A percentile compares a stretch with the other conserved stretches of the same genome.
Conservation (phyloP, 1,140 invertebrate species). For the Aphelenchoides besseyi region DNA sequence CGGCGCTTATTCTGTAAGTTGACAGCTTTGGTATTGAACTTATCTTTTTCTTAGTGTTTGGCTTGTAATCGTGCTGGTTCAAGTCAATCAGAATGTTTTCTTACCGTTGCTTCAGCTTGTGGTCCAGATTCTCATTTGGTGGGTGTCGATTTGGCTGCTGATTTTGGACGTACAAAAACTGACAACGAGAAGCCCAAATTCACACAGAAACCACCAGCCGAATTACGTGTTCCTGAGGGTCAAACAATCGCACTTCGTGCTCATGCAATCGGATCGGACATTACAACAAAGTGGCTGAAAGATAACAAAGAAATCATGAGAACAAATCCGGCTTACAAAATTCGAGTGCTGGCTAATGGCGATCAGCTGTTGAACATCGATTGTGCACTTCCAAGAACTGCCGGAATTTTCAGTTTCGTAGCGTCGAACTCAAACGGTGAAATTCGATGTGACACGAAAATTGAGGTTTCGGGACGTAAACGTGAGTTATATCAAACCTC, state of each 20-base stretch:
- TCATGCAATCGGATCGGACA: background rate
- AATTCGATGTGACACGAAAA: background rate
- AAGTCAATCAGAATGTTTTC: background rate
- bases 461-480: background rate
- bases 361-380: constrained; percentile 21
- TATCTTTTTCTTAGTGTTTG: background rate
- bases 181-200: constrained; percentile 10
- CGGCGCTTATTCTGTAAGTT: constrained; percentile 10
- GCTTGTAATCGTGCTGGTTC: background rate
- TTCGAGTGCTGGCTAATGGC: constrained; percentile 17
- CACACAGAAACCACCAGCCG: constrained; percentile 7
- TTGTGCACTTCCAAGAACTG: constrained; percentile 14
- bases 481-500: background rate
- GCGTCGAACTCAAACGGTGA: constrained; percentile 2
- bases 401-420: background rate
- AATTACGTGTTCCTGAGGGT: constrained; percentile 1
- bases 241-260: constrained; percentile 2
- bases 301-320: constrained; percentile 15
- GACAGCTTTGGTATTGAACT: background rate
- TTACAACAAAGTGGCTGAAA: constrained; percentile 26
- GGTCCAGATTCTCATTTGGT: constrained; percentile 7
- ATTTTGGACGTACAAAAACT: background rate
- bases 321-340: constrained; percentile 12
- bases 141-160: background rate
- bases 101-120: background rate